These are phyloP conservation scores for Syncerus caffer DNA, from an alignment of 2,797 vertebrate species.

Conservation along the genomic window DNA sequence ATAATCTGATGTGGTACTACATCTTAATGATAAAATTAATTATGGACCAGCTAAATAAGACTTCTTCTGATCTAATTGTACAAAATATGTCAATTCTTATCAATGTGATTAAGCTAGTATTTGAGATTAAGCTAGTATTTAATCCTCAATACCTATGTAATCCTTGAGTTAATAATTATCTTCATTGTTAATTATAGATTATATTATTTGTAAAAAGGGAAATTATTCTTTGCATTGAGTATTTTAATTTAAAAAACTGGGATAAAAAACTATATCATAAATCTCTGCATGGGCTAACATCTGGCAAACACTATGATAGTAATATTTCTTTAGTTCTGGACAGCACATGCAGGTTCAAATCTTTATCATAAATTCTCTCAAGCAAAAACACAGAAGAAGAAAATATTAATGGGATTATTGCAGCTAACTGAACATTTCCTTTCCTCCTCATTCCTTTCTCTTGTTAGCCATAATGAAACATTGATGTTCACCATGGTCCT, in stretches of 20 bases:
- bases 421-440: neutral
- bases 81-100: neutral
- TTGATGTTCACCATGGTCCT: neutral
- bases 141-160: neutral
- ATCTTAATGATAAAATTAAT: neutral
- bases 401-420: neutral
- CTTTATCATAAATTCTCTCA: neutral
- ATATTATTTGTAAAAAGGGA: neutral
- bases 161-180: neutral
- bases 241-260: neutral
- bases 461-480: neutral
- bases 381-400: slow-evolving; percentile 3
- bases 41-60: neutral
- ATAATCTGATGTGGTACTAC: neutral
- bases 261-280: neutral
- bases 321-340: neutral
- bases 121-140: neutral
- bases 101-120: neutral
- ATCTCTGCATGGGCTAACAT: neutral
- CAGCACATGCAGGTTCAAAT: neutral
- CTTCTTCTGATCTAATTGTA: neutral
- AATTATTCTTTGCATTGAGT: neutral
- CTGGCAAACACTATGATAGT: neutral
- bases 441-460: neutral
- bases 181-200: neutral